These are phyloP conservation scores for Oryzias dopingdopingensis DNA, from an alignment of 2,797 vertebrate genomes.

Conservation along the genomic window DNA sequence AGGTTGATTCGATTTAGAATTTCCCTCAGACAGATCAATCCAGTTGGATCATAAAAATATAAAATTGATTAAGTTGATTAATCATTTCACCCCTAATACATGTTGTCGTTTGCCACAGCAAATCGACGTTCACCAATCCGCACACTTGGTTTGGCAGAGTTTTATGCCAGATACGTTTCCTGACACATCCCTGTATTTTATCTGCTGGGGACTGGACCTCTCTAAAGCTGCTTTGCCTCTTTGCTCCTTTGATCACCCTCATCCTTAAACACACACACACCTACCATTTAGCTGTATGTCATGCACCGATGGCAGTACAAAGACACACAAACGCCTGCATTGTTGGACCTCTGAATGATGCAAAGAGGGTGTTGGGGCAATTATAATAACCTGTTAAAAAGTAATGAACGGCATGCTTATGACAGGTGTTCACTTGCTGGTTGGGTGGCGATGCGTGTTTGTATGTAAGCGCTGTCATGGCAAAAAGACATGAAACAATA, in stretches of 20 bases:
- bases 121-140: no score
- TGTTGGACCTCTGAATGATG: constrained; percentile 22
- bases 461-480: constrained; percentile 8
- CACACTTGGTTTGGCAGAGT: no score
- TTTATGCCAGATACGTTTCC: no score
- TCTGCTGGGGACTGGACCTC: no score
- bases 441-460: constrained; percentile 23
- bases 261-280: constrained; percentile 41
- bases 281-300: constrained; percentile 36
- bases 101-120: no score
- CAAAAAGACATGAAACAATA: constrained; percentile 61
- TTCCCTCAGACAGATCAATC: no score
- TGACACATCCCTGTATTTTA: no score
- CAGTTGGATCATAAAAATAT: no score
- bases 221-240: no score
- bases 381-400: constrained; percentile 61
- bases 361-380: constrained; percentile 54
- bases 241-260: constrained; percentile 11
- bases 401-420: constrained; percentile 55
- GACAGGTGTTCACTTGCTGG: constrained; percentile 54
- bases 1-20: no score
- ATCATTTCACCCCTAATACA: no score
- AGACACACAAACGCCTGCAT: background rate
- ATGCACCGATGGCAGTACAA: constrained; percentile 4
- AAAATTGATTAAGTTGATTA: no score